Evolutionary conservation across 2,797 vertebrate genomes (phyloP), one percentile per base, ranked within the genome.

Genomic region (Melanogrammus aeglefinus): DNA sequence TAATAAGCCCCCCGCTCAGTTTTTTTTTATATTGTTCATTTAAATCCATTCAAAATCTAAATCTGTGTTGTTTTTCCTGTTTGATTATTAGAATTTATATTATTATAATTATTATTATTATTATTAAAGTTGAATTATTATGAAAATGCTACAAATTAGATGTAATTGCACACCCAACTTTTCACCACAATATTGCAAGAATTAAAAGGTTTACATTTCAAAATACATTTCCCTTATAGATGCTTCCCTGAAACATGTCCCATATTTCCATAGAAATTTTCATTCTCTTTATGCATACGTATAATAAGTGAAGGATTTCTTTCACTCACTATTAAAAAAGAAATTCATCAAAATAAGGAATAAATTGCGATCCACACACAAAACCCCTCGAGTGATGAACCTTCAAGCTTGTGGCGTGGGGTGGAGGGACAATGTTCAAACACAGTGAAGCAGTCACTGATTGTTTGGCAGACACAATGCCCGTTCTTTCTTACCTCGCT

Each of bases 401-500:
- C 74, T 57, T 74, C 47, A 76, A 80, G 78, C 78, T 77, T 85
- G 83, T 81, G 82, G 81, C 74, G 76, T 82, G 80, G 84, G 78
- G 83, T 79, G 33, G 81, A 73, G 76, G 87, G 76, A 57, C 16
- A 75, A 77, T 88, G 86, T 89, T 85, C 79, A 21, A 83, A 83
- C 76, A 80, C 82, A 74, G 84, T 82, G 84, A 63, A 75, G 82
- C 79, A 6, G 75, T 86, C 77, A 8, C 63, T 33, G 83, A 88
- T 91, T 88, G 83, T 91, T 86, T 84, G 71, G 78, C 9, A 81
- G 82, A 90, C 92, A 94, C 93, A 94, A 94, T 92, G 88, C 91
- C 88, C 88, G 86, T 88, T 88, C 90, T 92, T 93, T 90, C 13
- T 91, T 94, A 92, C 91, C 91, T 91, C 88, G 89, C 87, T 92